These are phyloP conservation scores for Procambarus clarkii DNA, from an alignment of 1,140 invertebrate genomes.

Conservation along the genomic window DNA sequence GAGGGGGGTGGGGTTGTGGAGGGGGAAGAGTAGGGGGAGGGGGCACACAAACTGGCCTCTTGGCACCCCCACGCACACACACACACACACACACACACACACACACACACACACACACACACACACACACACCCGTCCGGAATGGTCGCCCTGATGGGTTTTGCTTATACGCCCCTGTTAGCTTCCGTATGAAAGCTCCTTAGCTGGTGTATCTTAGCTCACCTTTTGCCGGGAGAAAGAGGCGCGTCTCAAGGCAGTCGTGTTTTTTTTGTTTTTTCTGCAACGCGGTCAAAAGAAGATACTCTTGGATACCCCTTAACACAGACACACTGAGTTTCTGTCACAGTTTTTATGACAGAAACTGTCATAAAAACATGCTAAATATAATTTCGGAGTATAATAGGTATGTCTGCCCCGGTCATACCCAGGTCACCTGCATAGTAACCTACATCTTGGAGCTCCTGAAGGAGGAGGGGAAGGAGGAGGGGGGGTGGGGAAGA, in stretches of 20 bases:
- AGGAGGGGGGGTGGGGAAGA: no score
- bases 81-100: no score
- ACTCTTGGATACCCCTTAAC: no score
- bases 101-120: no score
- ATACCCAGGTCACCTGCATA: conserved; percentile 1
- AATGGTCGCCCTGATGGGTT: not conserved
- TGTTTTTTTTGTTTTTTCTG: no score
- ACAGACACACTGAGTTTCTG: no score
- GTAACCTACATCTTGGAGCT: not conserved
- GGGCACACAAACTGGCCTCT: not conserved
- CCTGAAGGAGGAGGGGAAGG: not conserved
- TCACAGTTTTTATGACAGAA: no score
- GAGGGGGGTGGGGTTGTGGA: no score
- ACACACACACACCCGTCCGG: no score
- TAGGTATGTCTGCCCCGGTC: not conserved
- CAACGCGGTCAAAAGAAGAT: no score
- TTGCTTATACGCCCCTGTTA: not conserved
- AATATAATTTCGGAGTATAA: not conserved
- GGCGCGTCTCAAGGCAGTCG: not conserved
- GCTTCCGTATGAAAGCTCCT: not conserved
- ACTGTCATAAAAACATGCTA: not conserved
- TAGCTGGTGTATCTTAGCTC: not conserved
- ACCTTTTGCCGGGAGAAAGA: not conserved
- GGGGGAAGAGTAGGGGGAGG: not conserved
- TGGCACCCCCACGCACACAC: not conserved